Evolutionary conservation across 2,113 vertebrate species (phyloP).

Genomic region (Dendrocopos noguchii): DNA sequence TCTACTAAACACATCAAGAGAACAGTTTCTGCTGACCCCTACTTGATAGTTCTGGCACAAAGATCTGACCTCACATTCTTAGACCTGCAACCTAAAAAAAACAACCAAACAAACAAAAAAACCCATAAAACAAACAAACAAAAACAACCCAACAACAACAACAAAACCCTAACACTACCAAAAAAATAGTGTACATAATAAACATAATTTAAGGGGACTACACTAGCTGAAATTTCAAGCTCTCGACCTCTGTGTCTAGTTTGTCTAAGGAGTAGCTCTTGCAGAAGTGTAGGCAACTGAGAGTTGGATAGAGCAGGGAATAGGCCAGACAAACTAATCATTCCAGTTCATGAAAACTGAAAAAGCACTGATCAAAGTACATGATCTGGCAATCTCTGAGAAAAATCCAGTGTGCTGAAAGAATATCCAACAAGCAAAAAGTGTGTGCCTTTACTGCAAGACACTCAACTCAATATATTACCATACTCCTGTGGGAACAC

Average conservation of each 20-base stretch:
- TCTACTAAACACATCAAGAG: not conserved
- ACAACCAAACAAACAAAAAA: too few species aligned
- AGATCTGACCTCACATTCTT: not conserved
- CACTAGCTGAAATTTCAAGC: not conserved
- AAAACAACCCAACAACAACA: too few species aligned
- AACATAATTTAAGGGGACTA: not conserved
- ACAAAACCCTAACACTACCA: too few species aligned
- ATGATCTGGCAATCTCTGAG: not conserved
- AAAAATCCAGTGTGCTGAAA: not conserved
- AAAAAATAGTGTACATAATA: not conserved
- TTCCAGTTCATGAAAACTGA: not conserved
- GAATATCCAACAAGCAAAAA: not conserved
- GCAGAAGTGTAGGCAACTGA: not conserved
- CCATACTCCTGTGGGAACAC: too few species aligned
- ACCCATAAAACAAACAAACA: too few species aligned
- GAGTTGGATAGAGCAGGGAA: not conserved
- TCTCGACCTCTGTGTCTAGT: not conserved
- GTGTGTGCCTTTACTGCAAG: not conserved
- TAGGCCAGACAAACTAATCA: not conserved
- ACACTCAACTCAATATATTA: not conserved
- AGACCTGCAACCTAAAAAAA: not conserved
- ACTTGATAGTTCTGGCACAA: not conserved
- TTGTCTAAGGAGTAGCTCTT: not conserved
- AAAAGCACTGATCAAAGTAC: not conserved
- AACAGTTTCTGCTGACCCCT: not conserved